Evolutionary conservation across 2,113 vertebrate genomes (phyloP).

Genomic region (Chitala chitala): DNA sequence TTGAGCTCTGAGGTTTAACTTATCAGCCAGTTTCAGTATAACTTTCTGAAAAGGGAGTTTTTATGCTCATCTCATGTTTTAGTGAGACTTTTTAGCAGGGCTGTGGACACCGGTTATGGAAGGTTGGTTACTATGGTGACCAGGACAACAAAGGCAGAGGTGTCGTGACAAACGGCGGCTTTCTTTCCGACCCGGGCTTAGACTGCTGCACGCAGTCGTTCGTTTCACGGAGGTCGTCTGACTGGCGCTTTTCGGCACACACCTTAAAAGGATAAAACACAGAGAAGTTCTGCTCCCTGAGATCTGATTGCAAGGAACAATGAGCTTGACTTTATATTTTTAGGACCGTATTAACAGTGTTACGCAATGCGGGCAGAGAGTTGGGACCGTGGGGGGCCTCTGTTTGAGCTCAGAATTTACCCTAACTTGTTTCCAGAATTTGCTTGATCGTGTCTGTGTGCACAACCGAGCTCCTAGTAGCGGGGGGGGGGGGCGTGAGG

Average conservation of each 20-base stretch:
- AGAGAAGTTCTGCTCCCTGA: not conserved
- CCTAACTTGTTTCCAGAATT: no score
- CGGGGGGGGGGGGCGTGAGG: no score
- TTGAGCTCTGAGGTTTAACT: no score
- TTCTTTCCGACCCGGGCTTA: not conserved
- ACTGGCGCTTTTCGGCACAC: not conserved
- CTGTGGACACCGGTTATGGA: not conserved
- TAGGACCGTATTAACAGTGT: not conserved
- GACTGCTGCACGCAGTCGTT: not conserved
- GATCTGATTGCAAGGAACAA: not conserved
- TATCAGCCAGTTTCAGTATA: no score
- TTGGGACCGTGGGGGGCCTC: not conserved
- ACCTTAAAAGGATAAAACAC: constrained; percentile 9
- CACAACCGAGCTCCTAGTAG: no score
- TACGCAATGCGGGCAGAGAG: not conserved
- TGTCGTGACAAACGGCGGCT: not conserved
- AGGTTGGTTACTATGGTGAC: not conserved
- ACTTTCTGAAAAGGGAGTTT: no score
- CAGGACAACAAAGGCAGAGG: constrained; percentile 12
- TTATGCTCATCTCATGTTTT: not conserved
- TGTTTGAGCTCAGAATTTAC: not conserved
- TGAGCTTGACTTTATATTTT: constrained; percentile 6
- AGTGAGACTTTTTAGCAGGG: not conserved
- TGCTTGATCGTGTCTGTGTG: no score
- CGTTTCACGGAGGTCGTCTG: not conserved